Evolutionary conservation across 1,140 invertebrate species (phyloP).

Genomic region (Teleopsis dalmanni): DNA sequence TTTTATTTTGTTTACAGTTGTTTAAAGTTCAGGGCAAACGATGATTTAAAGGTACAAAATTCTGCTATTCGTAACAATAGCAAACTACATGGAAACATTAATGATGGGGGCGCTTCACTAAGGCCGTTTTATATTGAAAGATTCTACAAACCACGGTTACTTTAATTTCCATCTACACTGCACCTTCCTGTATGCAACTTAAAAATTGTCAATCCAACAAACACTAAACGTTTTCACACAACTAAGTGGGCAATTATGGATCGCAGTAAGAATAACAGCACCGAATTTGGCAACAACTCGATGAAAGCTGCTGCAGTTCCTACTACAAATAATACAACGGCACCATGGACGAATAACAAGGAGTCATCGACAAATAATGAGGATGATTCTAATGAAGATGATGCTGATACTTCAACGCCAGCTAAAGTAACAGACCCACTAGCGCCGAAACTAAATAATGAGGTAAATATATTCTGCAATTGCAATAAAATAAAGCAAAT

Average conservation of each 20-base stretch:
- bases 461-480: too few relatives aligned
- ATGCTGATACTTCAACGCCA: slow-evolving; percentile 32
- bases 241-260: slow-evolving; percentile 20
- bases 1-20: too few relatives aligned
- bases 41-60: too few relatives aligned
- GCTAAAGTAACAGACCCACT: slow-evolving; percentile 40
- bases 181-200: neutral
- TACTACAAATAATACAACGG: slow-evolving; percentile 12
- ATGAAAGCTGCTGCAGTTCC: slow-evolving; percentile 11
- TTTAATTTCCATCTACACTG: neutral
- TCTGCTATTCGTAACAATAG: too few relatives aligned
- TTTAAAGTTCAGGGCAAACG: too few relatives aligned
- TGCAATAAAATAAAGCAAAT: too few relatives aligned
- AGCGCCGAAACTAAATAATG: slow-evolving; percentile 35
- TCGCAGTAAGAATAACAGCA: slow-evolving; percentile 31
- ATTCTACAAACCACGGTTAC: neutral
- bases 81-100: too few relatives aligned
- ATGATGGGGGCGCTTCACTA: neutral
- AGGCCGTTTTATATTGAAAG: neutral
- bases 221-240: neutral
- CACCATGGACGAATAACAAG: slow-evolving; percentile 38
- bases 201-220: neutral
- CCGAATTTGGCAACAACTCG: slow-evolving; percentile 23
- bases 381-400: slow-evolving; percentile 33
- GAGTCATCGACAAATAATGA: slow-evolving; percentile 29